These are phyloP conservation scores for Protobothrops mucrosquamatus DNA, from an alignment of 2,113 vertebrate species.

Conservation along the genomic window DNA sequence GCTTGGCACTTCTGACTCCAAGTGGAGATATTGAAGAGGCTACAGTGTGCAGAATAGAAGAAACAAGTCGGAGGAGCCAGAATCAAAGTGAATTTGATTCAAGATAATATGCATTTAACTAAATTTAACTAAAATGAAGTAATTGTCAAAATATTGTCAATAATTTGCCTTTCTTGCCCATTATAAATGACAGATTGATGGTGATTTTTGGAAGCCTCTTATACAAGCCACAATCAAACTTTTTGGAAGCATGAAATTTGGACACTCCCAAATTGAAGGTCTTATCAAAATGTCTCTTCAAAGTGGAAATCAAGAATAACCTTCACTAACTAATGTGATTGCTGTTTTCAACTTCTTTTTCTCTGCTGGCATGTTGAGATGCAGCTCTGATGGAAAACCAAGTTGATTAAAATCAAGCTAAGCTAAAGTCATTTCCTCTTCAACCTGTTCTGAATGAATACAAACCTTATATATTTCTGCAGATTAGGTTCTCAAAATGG, in stretches of 20 bases:
- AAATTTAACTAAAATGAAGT: neutral
- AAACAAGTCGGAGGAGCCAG: neutral
- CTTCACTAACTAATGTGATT: neutral
- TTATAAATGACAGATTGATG: neutral
- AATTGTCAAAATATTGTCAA: neutral
- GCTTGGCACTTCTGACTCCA: no score
- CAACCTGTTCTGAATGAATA: neutral
- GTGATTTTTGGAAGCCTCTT: neutral
- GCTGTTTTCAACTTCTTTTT: neutral
- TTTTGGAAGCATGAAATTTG: neutral
- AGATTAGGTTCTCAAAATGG: neutral
- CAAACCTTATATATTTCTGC: neutral
- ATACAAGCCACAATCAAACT: neutral
- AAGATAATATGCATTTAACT: neutral
- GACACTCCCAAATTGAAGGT: neutral
- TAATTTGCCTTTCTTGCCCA: neutral
- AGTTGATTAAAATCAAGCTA: neutral
- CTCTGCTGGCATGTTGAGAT: neutral
- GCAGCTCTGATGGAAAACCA: neutral
- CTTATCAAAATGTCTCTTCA: neutral
- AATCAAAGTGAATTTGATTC: neutral
- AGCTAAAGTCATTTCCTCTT: neutral
- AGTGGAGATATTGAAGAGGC: no score
- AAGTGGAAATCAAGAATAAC: neutral
- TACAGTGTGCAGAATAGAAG: neutral